These are phyloP conservation scores for Eudyptes chrysolophus DNA, from an alignment of 2,113 vertebrate species.

Conservation along the genomic window DNA sequence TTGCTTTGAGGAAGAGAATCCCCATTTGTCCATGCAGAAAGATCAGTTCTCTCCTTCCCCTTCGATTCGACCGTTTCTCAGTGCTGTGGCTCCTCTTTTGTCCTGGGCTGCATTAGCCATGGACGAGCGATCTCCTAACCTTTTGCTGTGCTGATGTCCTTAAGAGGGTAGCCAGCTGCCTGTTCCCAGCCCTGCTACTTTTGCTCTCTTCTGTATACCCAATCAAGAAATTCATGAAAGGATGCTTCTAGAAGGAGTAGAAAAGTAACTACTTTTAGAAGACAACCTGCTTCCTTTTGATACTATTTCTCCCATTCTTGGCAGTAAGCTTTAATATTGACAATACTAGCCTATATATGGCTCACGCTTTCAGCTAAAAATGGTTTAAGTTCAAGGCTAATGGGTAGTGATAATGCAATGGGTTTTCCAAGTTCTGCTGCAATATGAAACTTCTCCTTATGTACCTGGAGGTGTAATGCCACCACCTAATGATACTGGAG, in stretches of 20 bases:
- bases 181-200: not conserved
- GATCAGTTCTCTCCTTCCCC: not conserved
- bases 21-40: not conserved
- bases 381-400: not conserved
- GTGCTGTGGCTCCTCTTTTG: not conserved
- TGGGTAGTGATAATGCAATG: not conserved
- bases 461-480: not conserved
- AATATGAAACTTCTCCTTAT: not conserved
- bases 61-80: not conserved
- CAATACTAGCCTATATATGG: not conserved
- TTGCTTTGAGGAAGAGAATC: not conserved
- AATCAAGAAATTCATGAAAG: not conserved
- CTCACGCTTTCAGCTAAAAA: not conserved
- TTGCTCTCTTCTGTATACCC: not conserved
- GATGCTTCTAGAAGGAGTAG: not conserved
- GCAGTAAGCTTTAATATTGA: not conserved
- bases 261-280: not conserved
- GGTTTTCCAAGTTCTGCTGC: not conserved
- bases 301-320: not conserved
- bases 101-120: not conserved
- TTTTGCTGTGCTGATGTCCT: not conserved
- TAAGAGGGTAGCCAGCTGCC: not conserved
- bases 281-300: not conserved
- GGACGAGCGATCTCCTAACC: not conserved
- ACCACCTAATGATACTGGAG: not conserved